phyloP scores from a whole-genome alignment of 35 echinoderm and acorn worm species.

The Hemicentrotus pulcherrimus region DNA sequence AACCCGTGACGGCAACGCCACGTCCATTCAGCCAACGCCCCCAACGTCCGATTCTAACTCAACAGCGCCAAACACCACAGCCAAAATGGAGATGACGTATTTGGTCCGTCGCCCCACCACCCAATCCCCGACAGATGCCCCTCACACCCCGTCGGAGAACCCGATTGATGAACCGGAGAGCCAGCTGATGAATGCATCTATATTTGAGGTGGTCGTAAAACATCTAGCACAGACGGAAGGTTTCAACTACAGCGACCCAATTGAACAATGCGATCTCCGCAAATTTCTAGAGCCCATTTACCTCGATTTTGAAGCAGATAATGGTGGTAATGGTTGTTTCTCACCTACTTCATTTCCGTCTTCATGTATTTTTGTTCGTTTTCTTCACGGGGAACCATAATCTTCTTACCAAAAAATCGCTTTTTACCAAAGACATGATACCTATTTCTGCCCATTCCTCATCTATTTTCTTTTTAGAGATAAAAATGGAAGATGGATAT shows the following conservation, averaged over 20 bases:
- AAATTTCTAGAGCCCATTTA: not conserved
- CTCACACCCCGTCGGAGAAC: not conserved
- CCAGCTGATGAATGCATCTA: slow-evolving; percentile 4
- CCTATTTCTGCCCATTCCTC: too few species aligned
- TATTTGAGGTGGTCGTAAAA: not conserved
- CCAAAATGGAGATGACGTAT: not conserved
- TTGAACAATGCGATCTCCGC: not conserved
- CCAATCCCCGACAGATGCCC: not conserved
- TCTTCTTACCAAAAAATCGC: too few species aligned
- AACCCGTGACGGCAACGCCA: not conserved
- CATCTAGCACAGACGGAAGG: not conserved
- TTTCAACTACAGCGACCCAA: not conserved
- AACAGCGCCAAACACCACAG: slow-evolving; percentile 5
- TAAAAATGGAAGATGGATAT: too few species aligned
- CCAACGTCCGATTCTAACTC: not conserved
- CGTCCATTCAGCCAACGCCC: not conserved
- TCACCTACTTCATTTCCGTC: too few species aligned
- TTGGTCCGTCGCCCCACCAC: not conserved
- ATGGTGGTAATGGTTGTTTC: slow-evolving; percentile 13
- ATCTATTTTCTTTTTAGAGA: too few species aligned
- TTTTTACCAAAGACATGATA: too few species aligned
- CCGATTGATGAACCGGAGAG: not conserved
- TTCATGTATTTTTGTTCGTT: too few species aligned
- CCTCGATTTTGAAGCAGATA: slow-evolving; percentile 2
- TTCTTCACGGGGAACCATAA: too few species aligned